Base-by-base conservation (phyloP, 2,888 invertebrate species). In the Erebia ligea region DNA sequence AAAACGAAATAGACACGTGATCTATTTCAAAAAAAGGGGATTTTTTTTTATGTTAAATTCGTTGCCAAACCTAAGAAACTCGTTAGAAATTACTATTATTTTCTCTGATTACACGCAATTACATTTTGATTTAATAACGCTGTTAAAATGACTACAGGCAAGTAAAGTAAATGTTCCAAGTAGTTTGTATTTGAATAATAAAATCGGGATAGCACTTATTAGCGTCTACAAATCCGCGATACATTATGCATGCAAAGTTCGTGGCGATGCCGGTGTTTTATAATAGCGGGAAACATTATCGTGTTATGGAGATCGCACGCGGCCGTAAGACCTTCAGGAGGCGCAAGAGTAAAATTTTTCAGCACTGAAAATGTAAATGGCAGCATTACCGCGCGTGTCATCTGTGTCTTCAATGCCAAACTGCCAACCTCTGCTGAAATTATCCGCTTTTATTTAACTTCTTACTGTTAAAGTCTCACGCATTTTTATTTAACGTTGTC, bases 191-290 rank as follows among this genome's bases (percentile, higher is more conserved):
- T 48, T 62, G 50, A 65, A 69, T 65, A 65, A 65, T 67, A 65
- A 59, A 65, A 69, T 65, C 58, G 17, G 65, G 64, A 65, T 65
- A 66, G 59, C 69, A 69, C 64, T 65, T 69, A 65, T 69, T 69
- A 69, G 69, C 69, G 57, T 64, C 64, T 69, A 69, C 67, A 67
- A 69, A 69, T 65, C 40, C 65, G 65, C 65, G 69, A 65, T 69
- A 58, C 42, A 69, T 69, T 69, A 69, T 69, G 69, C 69, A 69
- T 69, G 69, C 69, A 59, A 58, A 48, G 65, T 69, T 65, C 50
- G 57, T 69, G 69, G 58, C 65, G 65, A 65, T 65, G 69, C 40
- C 65, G 65, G 69, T 65, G 69, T 59, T 69, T 69, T 69, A 69
- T 59, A 65, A 57, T 65, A 65, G 52, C 45, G 48, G 67, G 58